A percentile compares a stretch with the other conserved stretches of the same genome.
These are phyloP conservation scores for Papilio protenor DNA, from an alignment of 2,888 invertebrate genomes.

Conservation along the genomic window DNA sequence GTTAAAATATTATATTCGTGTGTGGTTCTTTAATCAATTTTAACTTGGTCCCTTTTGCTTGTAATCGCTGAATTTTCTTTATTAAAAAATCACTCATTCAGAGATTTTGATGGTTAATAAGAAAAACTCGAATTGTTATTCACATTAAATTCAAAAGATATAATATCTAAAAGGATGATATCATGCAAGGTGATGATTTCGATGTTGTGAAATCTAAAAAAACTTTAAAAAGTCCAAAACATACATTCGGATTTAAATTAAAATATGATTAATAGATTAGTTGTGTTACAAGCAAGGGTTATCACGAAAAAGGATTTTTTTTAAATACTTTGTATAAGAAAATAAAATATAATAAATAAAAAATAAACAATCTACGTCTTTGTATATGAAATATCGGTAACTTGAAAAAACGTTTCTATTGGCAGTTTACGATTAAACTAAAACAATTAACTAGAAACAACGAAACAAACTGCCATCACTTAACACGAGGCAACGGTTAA, in stretches of 20 bases:
- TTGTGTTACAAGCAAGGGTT: conserved; percentile 85
- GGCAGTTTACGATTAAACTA: conserved; percentile 73
- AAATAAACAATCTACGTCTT: conserved; percentile 70
- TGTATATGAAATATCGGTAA: conserved; percentile 79
- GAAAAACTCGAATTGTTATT: conserved; percentile 67
- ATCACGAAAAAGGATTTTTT: conserved; percentile 69
- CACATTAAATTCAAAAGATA: conserved; percentile 61
- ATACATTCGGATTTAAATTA: conserved; percentile 46
- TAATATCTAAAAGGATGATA: conserved; percentile 60
- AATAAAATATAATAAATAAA: conserved; percentile 59
- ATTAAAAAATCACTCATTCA: conserved; percentile 63
- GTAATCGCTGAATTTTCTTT: conserved; percentile 73
- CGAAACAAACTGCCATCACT: conserved; percentile 69
- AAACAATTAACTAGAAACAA: conserved; percentile 64
- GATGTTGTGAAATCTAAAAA: conserved; percentile 45
- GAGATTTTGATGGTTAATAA: conserved; percentile 68
- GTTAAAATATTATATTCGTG: conserved; percentile 60
- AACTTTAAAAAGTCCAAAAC: conserved; percentile 28
- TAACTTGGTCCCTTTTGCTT: conserved; percentile 84
- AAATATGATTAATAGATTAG: conserved; percentile 77
- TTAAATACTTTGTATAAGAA: conserved; percentile 54
- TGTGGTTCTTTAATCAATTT: conserved; percentile 66
- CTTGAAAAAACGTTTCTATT: conserved; percentile 69
- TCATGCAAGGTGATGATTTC: conserved; percentile 63
- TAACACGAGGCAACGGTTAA: conserved; percentile 69